These are phyloP conservation scores for Cataglyphis altisquamis DNA, from an alignment of 2,888 invertebrate genomes.

Conservation along the genomic window DNA sequence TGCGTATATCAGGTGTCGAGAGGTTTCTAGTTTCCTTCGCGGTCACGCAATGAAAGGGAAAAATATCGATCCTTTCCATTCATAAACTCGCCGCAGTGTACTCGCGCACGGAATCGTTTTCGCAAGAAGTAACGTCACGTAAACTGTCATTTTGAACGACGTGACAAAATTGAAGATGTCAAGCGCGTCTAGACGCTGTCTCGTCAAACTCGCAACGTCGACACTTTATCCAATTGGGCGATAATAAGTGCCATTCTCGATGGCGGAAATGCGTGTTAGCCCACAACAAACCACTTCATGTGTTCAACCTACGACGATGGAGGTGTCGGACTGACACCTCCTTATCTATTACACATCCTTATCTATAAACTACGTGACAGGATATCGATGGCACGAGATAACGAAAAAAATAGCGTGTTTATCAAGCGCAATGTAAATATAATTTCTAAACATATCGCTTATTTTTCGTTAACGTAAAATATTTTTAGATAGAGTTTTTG, in stretches of 20 bases:
- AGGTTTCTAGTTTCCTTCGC: slow-evolving; percentile 22
- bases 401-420: background rate
- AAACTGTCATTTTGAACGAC: slow-evolving; percentile 68
- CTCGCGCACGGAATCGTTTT: slow-evolving; percentile 18
- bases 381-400: background rate
- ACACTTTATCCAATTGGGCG: slow-evolving; percentile 83
- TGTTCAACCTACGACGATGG: slow-evolving; percentile 36
- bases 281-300: slow-evolving; percentile 70
- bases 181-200: slow-evolving; percentile 84
- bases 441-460: background rate
- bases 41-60: slow-evolving; percentile 35
- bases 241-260: slow-evolving; percentile 78
- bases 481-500: background rate
- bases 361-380: slow-evolving; percentile 1
- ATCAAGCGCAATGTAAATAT: background rate
- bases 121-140: slow-evolving; percentile 59
- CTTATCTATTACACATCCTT: slow-evolving; percentile 32
- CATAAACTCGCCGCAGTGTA: slow-evolving; percentile 44
- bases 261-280: slow-evolving; percentile 83
- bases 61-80: slow-evolving; percentile 32
- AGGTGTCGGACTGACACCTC: slow-evolving; percentile 17
- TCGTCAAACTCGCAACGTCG: slow-evolving; percentile 80
- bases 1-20: background rate
- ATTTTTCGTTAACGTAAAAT: background rate
- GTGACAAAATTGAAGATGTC: slow-evolving; percentile 77